Evolutionary conservation across 2,888 invertebrate species (phyloP).

Genomic region (Amiota mariae): DNA sequence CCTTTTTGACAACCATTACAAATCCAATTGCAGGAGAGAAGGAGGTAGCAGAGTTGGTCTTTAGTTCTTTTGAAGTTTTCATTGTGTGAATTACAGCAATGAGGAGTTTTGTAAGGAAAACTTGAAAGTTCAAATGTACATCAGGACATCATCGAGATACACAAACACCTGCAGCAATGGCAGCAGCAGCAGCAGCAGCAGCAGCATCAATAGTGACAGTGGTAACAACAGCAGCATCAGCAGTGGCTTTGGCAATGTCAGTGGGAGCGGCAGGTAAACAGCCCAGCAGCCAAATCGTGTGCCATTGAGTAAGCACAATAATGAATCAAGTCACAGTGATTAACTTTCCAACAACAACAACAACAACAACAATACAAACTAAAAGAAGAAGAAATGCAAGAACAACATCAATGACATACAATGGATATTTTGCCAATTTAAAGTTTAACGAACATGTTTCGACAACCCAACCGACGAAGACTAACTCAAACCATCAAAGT

Average conservation of each 20-base stretch:
- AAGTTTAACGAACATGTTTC: slow-evolving; percentile 30
- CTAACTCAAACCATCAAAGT: not conserved
- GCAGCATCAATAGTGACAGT: not conserved
- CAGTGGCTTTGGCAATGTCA: not conserved
- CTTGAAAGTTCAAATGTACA: slow-evolving; percentile 55
- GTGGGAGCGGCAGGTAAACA: slow-evolving; percentile 35
- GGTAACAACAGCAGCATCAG: not conserved
- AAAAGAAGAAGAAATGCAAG: not conserved
- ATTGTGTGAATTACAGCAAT: slow-evolving; percentile 52
- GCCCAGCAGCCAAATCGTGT: slow-evolving; percentile 48
- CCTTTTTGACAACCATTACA: too few species aligned
- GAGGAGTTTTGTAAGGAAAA: slow-evolving; percentile 35
- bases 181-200: not conserved
- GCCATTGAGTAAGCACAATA: slow-evolving; percentile 47
- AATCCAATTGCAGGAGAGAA: too few species aligned
- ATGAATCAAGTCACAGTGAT: slow-evolving; percentile 62
- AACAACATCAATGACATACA: slow-evolving; percentile 17
- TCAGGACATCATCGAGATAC: slow-evolving; percentile 37
- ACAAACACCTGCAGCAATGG: slow-evolving; percentile 18
- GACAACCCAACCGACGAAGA: slow-evolving; percentile 6
- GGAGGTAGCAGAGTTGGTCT: too few species aligned
- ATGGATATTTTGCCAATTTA: slow-evolving; percentile 48
- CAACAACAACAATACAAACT: slow-evolving; percentile 3
- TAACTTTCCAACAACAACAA: slow-evolving; percentile 52
- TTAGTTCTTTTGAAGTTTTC: slow-evolving; percentile 50